Base-by-base conservation (phyloP, 2,797 vertebrate species). In the Syndactyla subalaris region DNA sequence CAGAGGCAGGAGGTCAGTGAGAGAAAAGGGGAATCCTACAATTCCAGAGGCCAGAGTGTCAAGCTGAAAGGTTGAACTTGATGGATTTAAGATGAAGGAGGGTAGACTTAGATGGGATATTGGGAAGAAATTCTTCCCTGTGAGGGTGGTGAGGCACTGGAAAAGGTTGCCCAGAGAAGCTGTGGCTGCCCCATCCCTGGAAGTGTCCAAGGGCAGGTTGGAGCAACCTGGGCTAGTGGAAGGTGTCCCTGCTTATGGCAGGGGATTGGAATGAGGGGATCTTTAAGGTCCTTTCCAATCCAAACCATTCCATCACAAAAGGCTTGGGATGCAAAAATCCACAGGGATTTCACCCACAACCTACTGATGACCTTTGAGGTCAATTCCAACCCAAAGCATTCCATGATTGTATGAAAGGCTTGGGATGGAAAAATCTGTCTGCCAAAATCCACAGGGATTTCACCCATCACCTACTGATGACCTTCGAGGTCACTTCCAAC, bases 181-280 rank as follows among this genome's bases (percentile, higher is more conserved):
- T 18, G 11, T 26, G 63, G 12, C 4, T 63, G 1, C 3, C 20
- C 20, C 57, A 57, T 26, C 36, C 72, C 63, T 57, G 79, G 65
- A 63, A 51, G 4, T 19, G 20, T 38, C 0, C 57, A 12, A 51
- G 10, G 36, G 13, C 72, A 5, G 2, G 16, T 6, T 38, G 57
- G n/a, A 83, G 29, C n/a, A 12, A 0, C 7, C n/a, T 34, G 43
- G 49, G 11, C 9, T 3, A 10, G 4, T 3, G 49, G 4, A 24
- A 45, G 4, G 2, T 49, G 21, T 61, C 34, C 34, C 19, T 17
- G 1, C 34, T 36, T 10, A 36, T 0, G 0, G 20, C 2, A 62
- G 36, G 12, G 26, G 15, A 10, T 36, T 38, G 36, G 41, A 75
- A n/a, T 0, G 0, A 36, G 27, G 17, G 18, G 10, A 29, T 10